Evolutionary conservation across 1,140 invertebrate species (phyloP), one percentile per base, ranked within the genome.

Genomic region (Carposina sasakii): DNA sequence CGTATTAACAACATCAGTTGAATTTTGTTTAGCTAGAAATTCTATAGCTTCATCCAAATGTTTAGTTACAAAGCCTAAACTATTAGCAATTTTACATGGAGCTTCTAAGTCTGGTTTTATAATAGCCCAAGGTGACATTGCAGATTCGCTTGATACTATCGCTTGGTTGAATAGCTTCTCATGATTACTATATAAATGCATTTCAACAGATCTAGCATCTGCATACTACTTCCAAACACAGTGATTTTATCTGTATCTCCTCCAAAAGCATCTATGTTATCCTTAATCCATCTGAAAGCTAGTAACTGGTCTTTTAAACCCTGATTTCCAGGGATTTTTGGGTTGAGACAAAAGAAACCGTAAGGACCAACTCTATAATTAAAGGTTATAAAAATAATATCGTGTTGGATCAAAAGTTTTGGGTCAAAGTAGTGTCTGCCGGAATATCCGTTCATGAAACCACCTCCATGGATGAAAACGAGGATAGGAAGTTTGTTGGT

Each of bases 201-300:
- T 39, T 43, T 79, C 45, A 22, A 59, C 71, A 10, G 77, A 79
- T 5, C 42, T 52, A 20, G 74, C 67, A 13, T 77, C 79, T 24
- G 77, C 69, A 28, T 63, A 65, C 56, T 83, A 72, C n/a, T n/a
- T 9, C 81, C 81, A 13, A 63, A 69, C 21, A 84, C 46, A 1
- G 88, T 88, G 0, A 93, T 88, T 16, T 88, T 87, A 31, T 87
- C 69, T 0, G 89, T 79, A 69, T 92, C 89, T 0, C 92, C 92
- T 6, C 91, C 91, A 62, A 93, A 93, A 26, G 86, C 69, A 17
- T 84, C 74, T 16, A 93, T 91, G 57, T 93, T 91, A 15, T 86
- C 81, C 66, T 88, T 86, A 0, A 93, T 84, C 83, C 89, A 91
- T 45, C 82, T 73, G 26, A 91, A 55, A 0, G 90, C 92, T 63